phyloP scores from a whole-genome alignment of 2,888 invertebrate genomes.

The Mellilla xanthometata region DNA sequence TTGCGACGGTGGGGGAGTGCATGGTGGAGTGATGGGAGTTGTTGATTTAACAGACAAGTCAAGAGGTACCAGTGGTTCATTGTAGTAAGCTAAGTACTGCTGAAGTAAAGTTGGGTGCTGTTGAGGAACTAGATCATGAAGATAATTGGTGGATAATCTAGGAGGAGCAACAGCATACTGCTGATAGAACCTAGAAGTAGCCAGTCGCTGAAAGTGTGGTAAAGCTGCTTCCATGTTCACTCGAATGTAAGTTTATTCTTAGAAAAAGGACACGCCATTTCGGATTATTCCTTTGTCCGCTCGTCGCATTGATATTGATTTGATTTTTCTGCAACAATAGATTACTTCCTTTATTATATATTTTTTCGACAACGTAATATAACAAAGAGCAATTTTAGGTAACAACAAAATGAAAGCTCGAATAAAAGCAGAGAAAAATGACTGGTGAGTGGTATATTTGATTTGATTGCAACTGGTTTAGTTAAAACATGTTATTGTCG shows the following conservation, averaged over 20 bases:
- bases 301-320: conserved; percentile 27
- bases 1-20: conserved; percentile 87
- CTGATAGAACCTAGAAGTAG: conserved; percentile 68
- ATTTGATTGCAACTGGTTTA: conserved; percentile 74
- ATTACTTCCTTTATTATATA: conserved; percentile 19
- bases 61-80: conserved; percentile 85
- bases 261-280: conserved; percentile 28
- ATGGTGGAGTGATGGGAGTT: conserved; percentile 89
- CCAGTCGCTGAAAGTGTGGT: conserved; percentile 67
- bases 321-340: conserved; percentile 47
- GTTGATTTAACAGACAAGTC: conserved; percentile 89
- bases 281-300: conserved; percentile 23
- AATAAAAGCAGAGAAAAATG: conserved; percentile 35
- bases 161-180: conserved; percentile 69
- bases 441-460: conserved; percentile 60
- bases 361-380: conserved; percentile 36
- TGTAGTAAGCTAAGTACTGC: conserved; percentile 82
- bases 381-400: conserved; percentile 36
- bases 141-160: conserved; percentile 64
- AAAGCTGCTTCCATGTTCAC: conserved; percentile 70
- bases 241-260: conserved; percentile 21
- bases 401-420: conserved; percentile 30
- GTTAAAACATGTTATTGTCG: too few relatives aligned
- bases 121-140: conserved; percentile 70
- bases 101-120: conserved; percentile 74